phyloP scores from a whole-genome alignment of 1,140 invertebrate genomes.

The Hyposmocoma kahamanoa region DNA sequence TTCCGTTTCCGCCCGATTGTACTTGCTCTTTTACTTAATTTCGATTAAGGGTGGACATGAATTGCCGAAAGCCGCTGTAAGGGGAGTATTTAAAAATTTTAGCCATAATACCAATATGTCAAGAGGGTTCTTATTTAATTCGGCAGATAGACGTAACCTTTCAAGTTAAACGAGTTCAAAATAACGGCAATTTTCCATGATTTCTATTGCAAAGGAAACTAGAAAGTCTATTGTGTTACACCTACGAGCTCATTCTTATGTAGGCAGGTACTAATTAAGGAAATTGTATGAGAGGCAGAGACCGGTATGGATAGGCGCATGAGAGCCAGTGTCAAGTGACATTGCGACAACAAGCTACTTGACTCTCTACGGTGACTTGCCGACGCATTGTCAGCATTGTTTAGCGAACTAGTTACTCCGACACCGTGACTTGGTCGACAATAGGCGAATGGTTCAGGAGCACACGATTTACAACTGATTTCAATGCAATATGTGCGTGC shows the following conservation, averaged over 20 bases:
- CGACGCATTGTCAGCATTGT: slow-evolving; percentile 32
- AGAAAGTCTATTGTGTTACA: neutral
- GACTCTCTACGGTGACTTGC: slow-evolving; percentile 24
- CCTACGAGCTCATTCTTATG: neutral
- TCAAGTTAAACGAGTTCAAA: neutral
- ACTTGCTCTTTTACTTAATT: slow-evolving; percentile 19
- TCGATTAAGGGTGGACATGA: slow-evolving; percentile 36
- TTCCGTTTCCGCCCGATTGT: slow-evolving; percentile 70
- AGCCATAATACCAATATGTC: neutral
- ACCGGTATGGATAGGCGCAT: slow-evolving; percentile 17
- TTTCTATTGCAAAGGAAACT: neutral
- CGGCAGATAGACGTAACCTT: slow-evolving; percentile 7
- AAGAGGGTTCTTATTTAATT: slow-evolving; percentile 5
- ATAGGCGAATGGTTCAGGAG: slow-evolving; percentile 3
- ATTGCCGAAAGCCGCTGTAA: slow-evolving; percentile 25
- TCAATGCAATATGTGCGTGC: slow-evolving; percentile 6
- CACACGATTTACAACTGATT: neutral
- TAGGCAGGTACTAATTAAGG: slow-evolving; percentile 9
- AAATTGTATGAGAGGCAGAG: slow-evolving; percentile 9
- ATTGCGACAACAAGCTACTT: slow-evolving; percentile 44
- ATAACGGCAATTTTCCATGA: too few species aligned
- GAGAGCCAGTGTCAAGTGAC: slow-evolving; percentile 25
- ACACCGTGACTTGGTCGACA: slow-evolving; percentile 17
- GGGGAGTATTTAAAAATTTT: slow-evolving; percentile 7
- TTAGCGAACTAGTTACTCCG: slow-evolving; percentile 22